phyloP scores from a whole-genome alignment of 2,888 invertebrate genomes.

The Selenia dentaria region DNA sequence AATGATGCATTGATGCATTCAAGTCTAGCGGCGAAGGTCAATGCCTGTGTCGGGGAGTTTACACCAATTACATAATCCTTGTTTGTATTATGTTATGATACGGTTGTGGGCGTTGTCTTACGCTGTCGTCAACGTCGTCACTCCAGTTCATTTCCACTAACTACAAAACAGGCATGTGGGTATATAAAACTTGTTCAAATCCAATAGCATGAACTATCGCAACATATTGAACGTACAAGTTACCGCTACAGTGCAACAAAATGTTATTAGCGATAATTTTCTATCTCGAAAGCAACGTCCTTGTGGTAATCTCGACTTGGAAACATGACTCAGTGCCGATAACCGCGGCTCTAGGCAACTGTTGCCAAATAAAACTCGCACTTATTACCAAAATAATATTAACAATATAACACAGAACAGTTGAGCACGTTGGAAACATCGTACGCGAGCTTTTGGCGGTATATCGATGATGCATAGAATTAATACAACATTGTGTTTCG shows the following conservation, averaged over 20 bases:
- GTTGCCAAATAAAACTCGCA: conserved; percentile 64
- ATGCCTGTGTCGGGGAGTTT: conserved; percentile 63
- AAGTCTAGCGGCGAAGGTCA: conserved; percentile 66
- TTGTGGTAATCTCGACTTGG: conserved; percentile 66
- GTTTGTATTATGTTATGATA: conserved; percentile 51
- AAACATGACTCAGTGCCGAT: conserved; percentile 65
- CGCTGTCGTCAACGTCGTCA: neutral
- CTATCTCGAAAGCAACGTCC: conserved; percentile 68
- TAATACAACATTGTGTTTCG: conserved; percentile 12
- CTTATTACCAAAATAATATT: conserved; percentile 60
- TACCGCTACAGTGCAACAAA: conserved; percentile 32
- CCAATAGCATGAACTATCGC: conserved; percentile 16
- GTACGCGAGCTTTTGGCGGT: conserved; percentile 24
- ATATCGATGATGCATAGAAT: conserved; percentile 25
- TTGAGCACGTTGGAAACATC: conserved; percentile 35
- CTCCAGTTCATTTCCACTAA: too few species aligned
- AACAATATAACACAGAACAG: conserved; percentile 47
- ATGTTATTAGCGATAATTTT: conserved; percentile 48
- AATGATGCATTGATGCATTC: conserved; percentile 76
- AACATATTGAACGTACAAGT: conserved; percentile 12
- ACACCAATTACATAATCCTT: conserved; percentile 68
- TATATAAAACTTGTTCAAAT: conserved; percentile 14
- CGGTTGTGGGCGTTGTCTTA: conserved; percentile 58
- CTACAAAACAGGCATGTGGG: conserved; percentile 6
- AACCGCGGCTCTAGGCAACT: conserved; percentile 61